These are phyloP conservation scores for Lamellibrachia satsuma DNA, from an alignment of 2,888 invertebrate species.

Conservation along the genomic window DNA sequence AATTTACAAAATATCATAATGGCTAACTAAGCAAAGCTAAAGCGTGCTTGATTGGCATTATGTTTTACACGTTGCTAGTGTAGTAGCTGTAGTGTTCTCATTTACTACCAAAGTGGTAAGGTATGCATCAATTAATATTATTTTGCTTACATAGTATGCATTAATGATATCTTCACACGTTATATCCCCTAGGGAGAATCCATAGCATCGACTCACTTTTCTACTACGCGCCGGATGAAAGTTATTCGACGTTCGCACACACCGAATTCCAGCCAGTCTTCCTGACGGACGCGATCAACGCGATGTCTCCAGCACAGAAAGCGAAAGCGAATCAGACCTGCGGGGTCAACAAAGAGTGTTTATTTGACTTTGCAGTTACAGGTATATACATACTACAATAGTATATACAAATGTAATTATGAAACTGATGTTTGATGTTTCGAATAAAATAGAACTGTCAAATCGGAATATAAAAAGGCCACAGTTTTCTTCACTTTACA, in stretches of 20 bases:
- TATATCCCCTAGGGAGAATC: not conserved
- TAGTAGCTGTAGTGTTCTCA: no score
- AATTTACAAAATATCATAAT: no score
- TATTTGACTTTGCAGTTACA: constrained; percentile 22
- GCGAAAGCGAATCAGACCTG: not conserved
- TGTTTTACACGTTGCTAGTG: no score
- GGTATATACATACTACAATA: not conserved
- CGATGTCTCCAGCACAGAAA: not conserved
- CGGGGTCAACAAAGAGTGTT: constrained; percentile 20
- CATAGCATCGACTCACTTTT: not conserved
- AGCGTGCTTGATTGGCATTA: no score
- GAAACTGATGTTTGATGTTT: not conserved
- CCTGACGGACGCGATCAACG: not conserved
- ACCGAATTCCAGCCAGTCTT: not conserved
- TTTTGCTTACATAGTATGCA: no score
- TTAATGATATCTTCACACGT: not conserved
- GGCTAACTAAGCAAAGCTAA: no score
- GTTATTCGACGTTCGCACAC: not conserved
- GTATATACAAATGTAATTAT: not conserved
- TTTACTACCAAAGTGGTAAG: no score
- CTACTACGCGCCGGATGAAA: not conserved
- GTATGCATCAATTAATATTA: no score
- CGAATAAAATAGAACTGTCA: not conserved
- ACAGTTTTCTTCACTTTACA: not conserved
- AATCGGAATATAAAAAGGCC: not conserved